phyloP scores from a whole-genome alignment of 2,888 invertebrate species.

The Pachymerium ferrugineum region DNA sequence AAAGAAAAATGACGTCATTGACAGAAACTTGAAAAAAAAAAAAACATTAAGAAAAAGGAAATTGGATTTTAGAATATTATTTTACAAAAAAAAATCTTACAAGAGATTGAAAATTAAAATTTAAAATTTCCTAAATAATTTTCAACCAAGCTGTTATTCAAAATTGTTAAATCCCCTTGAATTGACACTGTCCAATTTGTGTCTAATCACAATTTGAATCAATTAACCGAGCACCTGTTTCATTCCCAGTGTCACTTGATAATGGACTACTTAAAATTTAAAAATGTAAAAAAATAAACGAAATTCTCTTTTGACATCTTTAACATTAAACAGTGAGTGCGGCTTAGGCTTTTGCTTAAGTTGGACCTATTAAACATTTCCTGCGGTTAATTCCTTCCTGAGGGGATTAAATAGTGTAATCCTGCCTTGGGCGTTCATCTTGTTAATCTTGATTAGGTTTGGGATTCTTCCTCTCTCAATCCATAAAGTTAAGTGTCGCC shows the following conservation, averaged over 20 bases:
- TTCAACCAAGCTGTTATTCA: neutral
- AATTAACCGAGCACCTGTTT: neutral
- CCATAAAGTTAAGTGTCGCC: neutral
- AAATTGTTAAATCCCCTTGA: neutral
- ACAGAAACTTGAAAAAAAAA: too few species aligned
- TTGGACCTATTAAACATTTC: neutral
- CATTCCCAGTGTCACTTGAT: neutral
- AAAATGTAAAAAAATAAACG: too few species aligned
- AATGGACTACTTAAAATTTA: neutral
- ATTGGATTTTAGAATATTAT: too few species aligned
- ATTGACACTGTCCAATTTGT: neutral
- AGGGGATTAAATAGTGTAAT: neutral
- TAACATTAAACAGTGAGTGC: too few species aligned
- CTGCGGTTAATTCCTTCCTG: neutral
- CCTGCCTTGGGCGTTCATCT: neutral
- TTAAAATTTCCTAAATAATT: neutral
- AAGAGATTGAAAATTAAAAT: neutral
- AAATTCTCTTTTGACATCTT: neutral
- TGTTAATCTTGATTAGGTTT: neutral
- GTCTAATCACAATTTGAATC: neutral
- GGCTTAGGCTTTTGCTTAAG: too few species aligned
- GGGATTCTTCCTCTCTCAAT: neutral
- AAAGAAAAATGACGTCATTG: too few species aligned
- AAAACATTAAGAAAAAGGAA: too few species aligned
- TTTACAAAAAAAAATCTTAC: too few species aligned